Percentiles rank a stretch among this genome's conserved stretches.
Conservation (phyloP, 1,140 invertebrate genomes). For the Procambarus clarkii region DNA sequence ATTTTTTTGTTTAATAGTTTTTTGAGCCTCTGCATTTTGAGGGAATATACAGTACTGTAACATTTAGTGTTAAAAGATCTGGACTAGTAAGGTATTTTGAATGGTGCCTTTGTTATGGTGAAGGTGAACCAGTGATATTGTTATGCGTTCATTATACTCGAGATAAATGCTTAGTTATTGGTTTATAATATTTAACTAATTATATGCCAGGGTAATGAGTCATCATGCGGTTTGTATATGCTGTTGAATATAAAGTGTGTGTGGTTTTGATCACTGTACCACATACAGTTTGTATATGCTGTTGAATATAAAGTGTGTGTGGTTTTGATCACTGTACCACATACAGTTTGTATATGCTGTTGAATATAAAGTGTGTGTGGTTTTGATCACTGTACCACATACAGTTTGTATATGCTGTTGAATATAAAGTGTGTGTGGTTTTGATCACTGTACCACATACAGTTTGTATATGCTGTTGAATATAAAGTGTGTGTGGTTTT, state of each 20-base stretch:
- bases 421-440: neutral
- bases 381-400: neutral
- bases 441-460: neutral
- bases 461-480: no score
- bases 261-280: neutral
- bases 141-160: neutral
- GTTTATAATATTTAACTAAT: neutral
- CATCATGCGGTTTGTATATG: neutral
- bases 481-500: no score
- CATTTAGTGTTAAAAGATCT: neutral
- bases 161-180: conserved; percentile 1
- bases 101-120: conserved; percentile 9
- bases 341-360: neutral
- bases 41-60: neutral
- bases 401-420: neutral
- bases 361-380: neutral
- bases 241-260: neutral
- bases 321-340: neutral
- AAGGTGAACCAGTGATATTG: neutral
- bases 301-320: neutral
- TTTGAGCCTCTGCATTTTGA: no score
- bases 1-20: no score
- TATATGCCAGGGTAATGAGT: neutral
- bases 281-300: neutral
- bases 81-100: neutral